phyloP scores from a whole-genome alignment of 2,113 vertebrate genomes.

The Amazona vittata region DNA sequence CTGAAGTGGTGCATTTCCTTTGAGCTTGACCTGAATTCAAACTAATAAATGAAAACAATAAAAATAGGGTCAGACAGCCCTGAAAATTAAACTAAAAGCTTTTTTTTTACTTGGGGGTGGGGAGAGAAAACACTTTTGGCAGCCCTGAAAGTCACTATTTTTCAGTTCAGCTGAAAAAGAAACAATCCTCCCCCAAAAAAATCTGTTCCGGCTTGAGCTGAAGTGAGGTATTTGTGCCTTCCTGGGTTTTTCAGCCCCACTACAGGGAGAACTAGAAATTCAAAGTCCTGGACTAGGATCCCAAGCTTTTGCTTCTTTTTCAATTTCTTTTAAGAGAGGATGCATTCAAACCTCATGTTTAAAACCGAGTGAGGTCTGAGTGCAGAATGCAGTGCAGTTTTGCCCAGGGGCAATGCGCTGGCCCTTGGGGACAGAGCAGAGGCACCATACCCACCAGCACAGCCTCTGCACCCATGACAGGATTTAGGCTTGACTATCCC shows the following conservation, averaged over 20 bases:
- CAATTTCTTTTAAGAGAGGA: background rate
- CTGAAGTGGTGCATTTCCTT: background rate
- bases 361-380: background rate
- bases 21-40: constrained; percentile 32
- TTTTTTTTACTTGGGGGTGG: background rate
- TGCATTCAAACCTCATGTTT: background rate
- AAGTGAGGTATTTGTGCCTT: background rate
- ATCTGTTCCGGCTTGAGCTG: background rate
- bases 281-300: background rate
- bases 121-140: background rate
- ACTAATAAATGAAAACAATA: background rate
- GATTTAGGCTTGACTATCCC: background rate
- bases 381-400: background rate
- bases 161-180: background rate
- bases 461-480: background rate
- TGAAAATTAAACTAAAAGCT: background rate
- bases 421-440: background rate
- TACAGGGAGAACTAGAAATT: background rate
- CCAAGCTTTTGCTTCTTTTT: background rate
- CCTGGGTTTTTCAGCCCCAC: background rate
- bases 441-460: background rate
- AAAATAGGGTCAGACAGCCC: background rate
- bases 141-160: background rate
- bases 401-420: fast-evolving
- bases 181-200: background rate